These are phyloP conservation scores for Cydia fagiglandana DNA, from an alignment of 1,140 invertebrate genomes.

Conservation along the genomic window DNA sequence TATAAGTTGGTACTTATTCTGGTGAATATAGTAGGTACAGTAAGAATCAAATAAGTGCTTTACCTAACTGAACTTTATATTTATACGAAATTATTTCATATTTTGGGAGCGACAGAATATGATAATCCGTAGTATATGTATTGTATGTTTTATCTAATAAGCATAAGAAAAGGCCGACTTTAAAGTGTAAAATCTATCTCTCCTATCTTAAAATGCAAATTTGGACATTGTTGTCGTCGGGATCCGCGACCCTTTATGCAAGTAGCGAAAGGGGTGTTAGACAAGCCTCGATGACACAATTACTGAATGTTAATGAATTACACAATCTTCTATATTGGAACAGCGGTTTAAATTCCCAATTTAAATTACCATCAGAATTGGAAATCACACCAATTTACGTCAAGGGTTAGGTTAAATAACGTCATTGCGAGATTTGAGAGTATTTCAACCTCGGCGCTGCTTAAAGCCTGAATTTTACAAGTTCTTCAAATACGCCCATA, in stretches of 20 bases:
- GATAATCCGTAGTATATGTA: background rate
- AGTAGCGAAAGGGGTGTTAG: conserved; percentile 21
- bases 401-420: background rate
- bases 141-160: conserved; percentile 14
- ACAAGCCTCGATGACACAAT: conserved; percentile 22
- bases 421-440: background rate
- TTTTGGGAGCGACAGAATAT: background rate
- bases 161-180: conserved; percentile 8
- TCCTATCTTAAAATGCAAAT: conserved; percentile 29
- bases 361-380: conserved; percentile 9
- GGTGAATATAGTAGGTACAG: too few relatives aligned
- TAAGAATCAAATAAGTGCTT: too few relatives aligned
- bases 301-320: conserved; percentile 21
- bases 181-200: background rate
- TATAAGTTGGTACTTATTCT: too few relatives aligned
- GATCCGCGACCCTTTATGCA: conserved; percentile 25
- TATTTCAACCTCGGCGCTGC: background rate
- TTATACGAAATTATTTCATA: background rate
- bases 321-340: conserved; percentile 6
- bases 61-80: background rate
- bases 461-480: background rate
- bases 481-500: background rate
- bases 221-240: conserved; percentile 24
- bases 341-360: conserved; percentile 18
- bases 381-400: background rate